A percentile compares a stretch with the other conserved stretches of the same genome.
Conservation (phyloP, 2,113 vertebrate species). For the Canis aureus region DNA sequence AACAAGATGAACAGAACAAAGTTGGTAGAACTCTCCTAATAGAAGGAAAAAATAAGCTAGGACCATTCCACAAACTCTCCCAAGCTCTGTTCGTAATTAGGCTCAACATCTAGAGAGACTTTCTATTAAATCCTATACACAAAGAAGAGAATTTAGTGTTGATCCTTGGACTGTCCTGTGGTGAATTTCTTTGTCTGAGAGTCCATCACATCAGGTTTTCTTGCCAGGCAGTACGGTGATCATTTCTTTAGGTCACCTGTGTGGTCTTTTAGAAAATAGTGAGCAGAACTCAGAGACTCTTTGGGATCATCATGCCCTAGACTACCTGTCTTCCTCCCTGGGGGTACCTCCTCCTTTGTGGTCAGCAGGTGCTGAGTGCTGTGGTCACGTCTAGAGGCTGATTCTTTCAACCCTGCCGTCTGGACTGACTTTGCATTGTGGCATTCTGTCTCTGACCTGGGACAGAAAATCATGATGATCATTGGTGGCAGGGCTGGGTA, state of each 20-base stretch:
- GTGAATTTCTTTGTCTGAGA: background rate
- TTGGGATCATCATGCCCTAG: background rate
- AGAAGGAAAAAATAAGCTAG: constrained; percentile 39
- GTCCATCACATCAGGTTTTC: background rate
- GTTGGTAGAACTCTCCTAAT: background rate
- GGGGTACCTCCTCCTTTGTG: background rate
- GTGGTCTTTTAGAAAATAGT: background rate
- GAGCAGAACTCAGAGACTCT: background rate
- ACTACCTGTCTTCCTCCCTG: background rate
- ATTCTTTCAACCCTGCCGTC: background rate
- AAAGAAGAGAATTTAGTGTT: background rate
- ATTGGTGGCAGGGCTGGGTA: background rate
- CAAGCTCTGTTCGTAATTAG: background rate
- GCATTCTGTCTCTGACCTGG: background rate
- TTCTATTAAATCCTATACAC: background rate
- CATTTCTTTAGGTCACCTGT: background rate
- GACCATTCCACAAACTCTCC: background rate
- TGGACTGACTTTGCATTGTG: background rate
- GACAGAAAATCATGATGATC: background rate
- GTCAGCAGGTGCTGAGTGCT: background rate
- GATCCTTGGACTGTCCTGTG: background rate
- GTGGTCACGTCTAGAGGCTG: background rate
- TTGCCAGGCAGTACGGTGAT: background rate
- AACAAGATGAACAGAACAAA: background rate
- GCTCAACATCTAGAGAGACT: background rate